Base-by-base conservation (phyloP, 2,113 vertebrate genomes). In the Tonatia bakeri region DNA sequence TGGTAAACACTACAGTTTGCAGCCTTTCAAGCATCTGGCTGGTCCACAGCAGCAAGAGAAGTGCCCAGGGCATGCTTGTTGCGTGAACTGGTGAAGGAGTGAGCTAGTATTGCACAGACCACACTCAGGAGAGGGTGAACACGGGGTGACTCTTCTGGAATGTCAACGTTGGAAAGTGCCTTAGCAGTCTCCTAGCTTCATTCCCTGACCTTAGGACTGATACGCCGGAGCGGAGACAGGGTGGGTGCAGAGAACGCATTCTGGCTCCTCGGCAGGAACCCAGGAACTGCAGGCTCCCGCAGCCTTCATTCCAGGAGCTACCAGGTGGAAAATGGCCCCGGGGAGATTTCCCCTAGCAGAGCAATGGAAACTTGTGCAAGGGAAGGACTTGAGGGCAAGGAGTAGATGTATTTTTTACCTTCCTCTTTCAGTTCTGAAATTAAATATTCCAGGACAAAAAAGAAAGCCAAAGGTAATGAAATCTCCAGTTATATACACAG, bases 381-480 rank as follows among this genome's bases (percentile, higher is more conserved):
- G 75, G 45, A 97, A 59, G 87, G 75, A 92, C 97, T 97, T 54
- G 90, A 65, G 91, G 76, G 38, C 81, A 97, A 80, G 38, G 87
- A 95, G 52, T 43, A 80, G 50, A 93, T 45, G 52, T 95, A 65
- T 82, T 79, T 87, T 81, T 97, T 96, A 87, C 92, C 50, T 95
- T 96, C 76, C 61, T 40, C 40, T 82, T 24, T 90, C 59, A 93
- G 52, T 85, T 91, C 94, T 97, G 97, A 98, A 98, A 97, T 98
- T 95, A 98, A 96, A 97, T 97, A 96, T 98, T 98, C 96, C 94
- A 97, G 94, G 97, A 97, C 97, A 96, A 95, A 98, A 98, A 97
- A 96, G 91, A 97, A 96, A 97, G 95, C 97, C 98, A 98, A 97
- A 98, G 94, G 98, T 98, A 98, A 97, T 96, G 95, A 98, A 97